These are phyloP conservation scores for Neogobius melanostomus DNA, from an alignment of 2,113 vertebrate species.

Conservation along the genomic window DNA sequence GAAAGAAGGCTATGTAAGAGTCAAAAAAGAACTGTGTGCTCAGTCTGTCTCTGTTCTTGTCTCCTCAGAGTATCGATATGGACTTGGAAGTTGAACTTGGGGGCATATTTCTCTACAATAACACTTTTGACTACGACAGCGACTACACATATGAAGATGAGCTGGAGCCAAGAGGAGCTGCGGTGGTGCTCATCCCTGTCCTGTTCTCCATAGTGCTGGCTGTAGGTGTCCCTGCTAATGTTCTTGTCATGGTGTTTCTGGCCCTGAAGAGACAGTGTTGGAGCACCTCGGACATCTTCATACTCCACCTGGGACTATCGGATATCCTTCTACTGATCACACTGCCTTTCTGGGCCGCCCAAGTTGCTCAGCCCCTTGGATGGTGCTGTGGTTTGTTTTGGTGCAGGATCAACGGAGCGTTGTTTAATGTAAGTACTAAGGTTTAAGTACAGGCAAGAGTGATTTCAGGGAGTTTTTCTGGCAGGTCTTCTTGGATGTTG, in stretches of 20 bases:
- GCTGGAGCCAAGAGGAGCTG: constrained; percentile 1
- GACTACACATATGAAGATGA: constrained; percentile 32
- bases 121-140: constrained; percentile 24
- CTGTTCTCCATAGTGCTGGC: constrained; percentile 72
- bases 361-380: constrained; percentile 39
- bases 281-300: constrained; percentile 78
- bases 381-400: constrained; percentile 63
- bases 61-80: constrained; percentile 22
- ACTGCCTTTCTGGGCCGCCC: constrained; percentile 79
- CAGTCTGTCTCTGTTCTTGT: constrained; percentile 1
- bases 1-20: not conserved
- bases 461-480: not conserved
- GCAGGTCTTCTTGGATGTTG: not conserved
- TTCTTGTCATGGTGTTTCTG: constrained; percentile 71
- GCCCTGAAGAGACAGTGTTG: constrained; percentile 59
- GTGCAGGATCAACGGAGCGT: constrained; percentile 75
- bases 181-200: constrained; percentile 56
- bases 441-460: not conserved
- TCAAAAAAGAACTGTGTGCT: not conserved
- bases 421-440: constrained; percentile 72
- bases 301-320: constrained; percentile 74
- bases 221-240: constrained; percentile 80
- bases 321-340: constrained; percentile 81
- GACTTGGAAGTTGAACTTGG: constrained; percentile 29
- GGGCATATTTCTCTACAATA: constrained; percentile 55